A percentile compares a stretch with the other conserved stretches of the same genome.
These are phyloP conservation scores for Lithosia quadra DNA, from an alignment of 2,888 invertebrate genomes.

Conservation along the genomic window DNA sequence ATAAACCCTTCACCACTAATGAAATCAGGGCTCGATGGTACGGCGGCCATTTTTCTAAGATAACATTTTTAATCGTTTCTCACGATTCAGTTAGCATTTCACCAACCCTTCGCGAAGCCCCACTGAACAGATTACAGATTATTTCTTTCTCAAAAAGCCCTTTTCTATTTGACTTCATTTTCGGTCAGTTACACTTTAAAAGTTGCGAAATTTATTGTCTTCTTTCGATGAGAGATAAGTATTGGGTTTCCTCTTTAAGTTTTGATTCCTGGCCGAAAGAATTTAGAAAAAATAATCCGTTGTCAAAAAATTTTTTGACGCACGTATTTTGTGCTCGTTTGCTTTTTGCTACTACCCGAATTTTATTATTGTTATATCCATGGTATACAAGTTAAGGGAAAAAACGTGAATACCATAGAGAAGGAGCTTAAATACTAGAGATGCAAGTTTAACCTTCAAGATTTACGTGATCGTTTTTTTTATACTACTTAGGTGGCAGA, in stretches of 20 bases:
- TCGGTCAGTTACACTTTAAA: slow-evolving; percentile 56
- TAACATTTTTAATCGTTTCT: slow-evolving; percentile 76
- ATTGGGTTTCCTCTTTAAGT: slow-evolving; percentile 39
- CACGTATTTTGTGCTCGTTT: background rate
- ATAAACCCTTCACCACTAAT: slow-evolving; percentile 54
- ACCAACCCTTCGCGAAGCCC: slow-evolving; percentile 55
- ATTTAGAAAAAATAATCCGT: background rate
- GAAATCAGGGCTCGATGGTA: slow-evolving; percentile 61
- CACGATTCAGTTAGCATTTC: slow-evolving; percentile 66
- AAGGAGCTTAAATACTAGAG: no score
- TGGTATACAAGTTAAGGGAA: no score
- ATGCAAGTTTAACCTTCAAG: no score
- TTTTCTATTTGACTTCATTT: slow-evolving; percentile 65
- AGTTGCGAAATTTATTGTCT: slow-evolving; percentile 54
- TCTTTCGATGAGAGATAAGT: slow-evolving; percentile 48
- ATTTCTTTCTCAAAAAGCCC: slow-evolving; percentile 62
- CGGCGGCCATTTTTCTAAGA: slow-evolving; percentile 72
- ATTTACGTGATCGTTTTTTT: no score
- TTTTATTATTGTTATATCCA: no score
- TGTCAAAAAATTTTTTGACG: background rate
- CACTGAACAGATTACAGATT: slow-evolving; percentile 67
- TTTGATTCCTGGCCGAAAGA: slow-evolving; percentile 32
- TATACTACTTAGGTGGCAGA: no score
- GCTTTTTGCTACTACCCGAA: background rate
- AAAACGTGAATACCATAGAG: no score